A percentile compares a stretch with the other conserved stretches of the same genome.
Evolutionary conservation across 2,888 invertebrate species (phyloP).

Genomic region (Chesias legatella): DNA sequence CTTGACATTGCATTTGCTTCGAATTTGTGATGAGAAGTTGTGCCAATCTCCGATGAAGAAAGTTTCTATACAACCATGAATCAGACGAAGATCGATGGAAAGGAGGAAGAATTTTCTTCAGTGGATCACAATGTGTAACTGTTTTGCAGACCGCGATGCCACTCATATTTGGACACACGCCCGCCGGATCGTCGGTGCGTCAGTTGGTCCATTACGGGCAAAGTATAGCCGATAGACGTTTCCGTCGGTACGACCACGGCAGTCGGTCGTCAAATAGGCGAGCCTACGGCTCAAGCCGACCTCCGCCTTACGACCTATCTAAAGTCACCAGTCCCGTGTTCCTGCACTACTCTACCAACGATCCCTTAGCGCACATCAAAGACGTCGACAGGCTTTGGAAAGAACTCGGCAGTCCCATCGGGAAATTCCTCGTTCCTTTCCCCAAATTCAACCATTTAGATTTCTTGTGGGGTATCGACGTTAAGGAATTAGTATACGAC

Average conservation of each 20-base stretch:
- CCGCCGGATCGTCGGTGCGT: neutral
- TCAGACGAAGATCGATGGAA: too few species aligned
- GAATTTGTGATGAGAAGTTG: too few species aligned
- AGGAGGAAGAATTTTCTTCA: too few species aligned
- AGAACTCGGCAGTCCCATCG: slow-evolving; percentile 76
- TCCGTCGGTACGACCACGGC: slow-evolving; percentile 79
- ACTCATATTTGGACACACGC: neutral
- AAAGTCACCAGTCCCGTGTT: slow-evolving; percentile 82
- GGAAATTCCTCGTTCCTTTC: slow-evolving; percentile 78
- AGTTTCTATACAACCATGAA: too few species aligned
- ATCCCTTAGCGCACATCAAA: slow-evolving; percentile 80
- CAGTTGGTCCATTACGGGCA: neutral
- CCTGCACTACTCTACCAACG: slow-evolving; percentile 83
- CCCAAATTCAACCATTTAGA: slow-evolving; percentile 84
- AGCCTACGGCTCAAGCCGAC: slow-evolving; percentile 72
- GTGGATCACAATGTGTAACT: too few species aligned
- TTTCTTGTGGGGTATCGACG: slow-evolving; percentile 85
- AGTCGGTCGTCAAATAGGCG: slow-evolving; percentile 64
- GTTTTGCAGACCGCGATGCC: neutral
- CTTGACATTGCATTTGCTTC: too few species aligned
- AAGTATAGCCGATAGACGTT: neutral
- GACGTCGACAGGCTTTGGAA: slow-evolving; percentile 79
- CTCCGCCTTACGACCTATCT: slow-evolving; percentile 81
- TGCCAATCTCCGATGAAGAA: too few species aligned
- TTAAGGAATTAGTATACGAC: slow-evolving; percentile 79